Evolutionary conservation across 2,888 invertebrate species (phyloP).

Genomic region (Deilephila porcellus): DNA sequence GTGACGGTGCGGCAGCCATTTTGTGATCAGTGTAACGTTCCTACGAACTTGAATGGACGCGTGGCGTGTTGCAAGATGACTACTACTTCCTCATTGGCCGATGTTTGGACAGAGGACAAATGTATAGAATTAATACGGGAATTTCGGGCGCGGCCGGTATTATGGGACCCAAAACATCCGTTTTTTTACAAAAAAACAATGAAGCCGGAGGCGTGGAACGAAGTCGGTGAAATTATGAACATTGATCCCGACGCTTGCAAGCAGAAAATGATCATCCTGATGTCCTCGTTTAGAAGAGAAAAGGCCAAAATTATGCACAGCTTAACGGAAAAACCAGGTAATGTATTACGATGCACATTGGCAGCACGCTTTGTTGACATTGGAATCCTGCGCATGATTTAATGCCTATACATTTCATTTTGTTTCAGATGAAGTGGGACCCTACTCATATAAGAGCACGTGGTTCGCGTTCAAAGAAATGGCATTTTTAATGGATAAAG

Average conservation of each 20-base stretch:
- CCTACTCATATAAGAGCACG: slow-evolving; percentile 43
- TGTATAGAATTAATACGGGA: slow-evolving; percentile 54
- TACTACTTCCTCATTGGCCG: slow-evolving; percentile 33
- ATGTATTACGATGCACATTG: neutral
- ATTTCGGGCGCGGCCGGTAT: slow-evolving; percentile 46
- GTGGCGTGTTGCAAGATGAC: slow-evolving; percentile 48
- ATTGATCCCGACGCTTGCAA: slow-evolving; percentile 48
- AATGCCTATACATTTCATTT: slow-evolving; percentile 18
- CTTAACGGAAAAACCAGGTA: slow-evolving; percentile 40
- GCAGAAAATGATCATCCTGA: slow-evolving; percentile 54
- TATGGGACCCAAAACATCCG: slow-evolving; percentile 54
- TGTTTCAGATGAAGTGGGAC: slow-evolving; percentile 40
- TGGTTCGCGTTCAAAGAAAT: slow-evolving; percentile 60
- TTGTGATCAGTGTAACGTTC: slow-evolving; percentile 58
- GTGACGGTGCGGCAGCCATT: slow-evolving; percentile 48
- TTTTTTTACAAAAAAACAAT: slow-evolving; percentile 48
- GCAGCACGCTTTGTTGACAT: neutral
- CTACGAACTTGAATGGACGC: slow-evolving; percentile 51
- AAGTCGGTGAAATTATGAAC: slow-evolving; percentile 45
- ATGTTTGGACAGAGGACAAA: slow-evolving; percentile 54
- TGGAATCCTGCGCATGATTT: neutral
- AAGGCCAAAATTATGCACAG: slow-evolving; percentile 53
- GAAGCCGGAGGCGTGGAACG: slow-evolving; percentile 51
- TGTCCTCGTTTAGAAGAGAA: slow-evolving; percentile 60
- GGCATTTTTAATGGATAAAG: slow-evolving; percentile 54